phyloP scores from a whole-genome alignment of 2,113 vertebrate genomes.

The Tupaia chinensis region DNA sequence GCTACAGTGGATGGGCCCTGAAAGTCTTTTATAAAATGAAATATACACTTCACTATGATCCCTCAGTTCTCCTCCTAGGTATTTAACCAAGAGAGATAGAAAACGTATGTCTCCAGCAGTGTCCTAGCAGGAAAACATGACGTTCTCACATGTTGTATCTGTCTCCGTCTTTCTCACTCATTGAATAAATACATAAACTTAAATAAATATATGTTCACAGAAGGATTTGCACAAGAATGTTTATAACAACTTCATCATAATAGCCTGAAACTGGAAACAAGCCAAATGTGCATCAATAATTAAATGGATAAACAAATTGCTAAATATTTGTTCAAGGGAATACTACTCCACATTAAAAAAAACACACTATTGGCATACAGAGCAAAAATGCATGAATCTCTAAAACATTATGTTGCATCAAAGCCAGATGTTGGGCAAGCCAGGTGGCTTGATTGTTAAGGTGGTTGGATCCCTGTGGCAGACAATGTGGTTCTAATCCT shows the following conservation, averaged over 20 bases:
- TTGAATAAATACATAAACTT: too few species aligned
- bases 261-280: not conserved
- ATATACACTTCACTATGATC: not conserved
- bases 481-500: too few species aligned
- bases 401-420: not conserved
- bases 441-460: too few species aligned
- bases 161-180: too few species aligned
- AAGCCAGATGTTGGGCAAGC: too few species aligned
- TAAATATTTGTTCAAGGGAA: not conserved
- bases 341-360: slow-evolving; percentile 12
- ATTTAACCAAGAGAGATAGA: not conserved
- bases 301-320: not conserved
- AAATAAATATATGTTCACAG: not conserved
- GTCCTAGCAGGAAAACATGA: too few species aligned
- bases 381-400: not conserved
- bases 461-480: too few species aligned
- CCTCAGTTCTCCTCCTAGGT: not conserved
- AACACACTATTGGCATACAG: not conserved
- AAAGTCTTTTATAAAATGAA: not conserved
- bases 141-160: too few species aligned
- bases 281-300: not conserved
- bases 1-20: too few species aligned
- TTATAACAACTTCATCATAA: slow-evolving; percentile 7
- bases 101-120: not conserved
- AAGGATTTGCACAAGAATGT: not conserved